Base-by-base conservation (phyloP, 2,888 invertebrate genomes). In the Drosophila meridiana region DNA sequence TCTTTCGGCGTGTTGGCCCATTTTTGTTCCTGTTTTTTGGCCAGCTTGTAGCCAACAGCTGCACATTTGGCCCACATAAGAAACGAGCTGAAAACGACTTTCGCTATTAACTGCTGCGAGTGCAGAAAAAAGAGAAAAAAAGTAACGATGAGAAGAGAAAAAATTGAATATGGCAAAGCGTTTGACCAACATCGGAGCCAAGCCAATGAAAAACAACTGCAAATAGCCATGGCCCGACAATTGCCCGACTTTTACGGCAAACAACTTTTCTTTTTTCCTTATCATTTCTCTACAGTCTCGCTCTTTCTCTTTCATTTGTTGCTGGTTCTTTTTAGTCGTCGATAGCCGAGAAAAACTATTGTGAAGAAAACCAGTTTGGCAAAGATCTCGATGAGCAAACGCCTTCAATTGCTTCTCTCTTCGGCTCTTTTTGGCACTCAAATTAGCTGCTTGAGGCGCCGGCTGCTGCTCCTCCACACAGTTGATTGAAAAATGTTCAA, bases 31-130 rank as follows among this genome's bases (percentile, higher is more conserved):
- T 52, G 32, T 59, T 42, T 65, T 66, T 50, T 26, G 78, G 59
- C 68, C 52, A 52, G 69, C 43, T 56, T 32, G 36, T n/a, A 11
- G 55, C 55, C n/a, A 62, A 60, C 73, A 80, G 84, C 78, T 89
- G 84, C 87, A 89, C 84, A 89, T 74, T 76, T 85, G 89, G 85
- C 88, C 85, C 82, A 89, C 65, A 82, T 75, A 67, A 89, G 76
- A 89, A 87, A 89, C 90, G 61, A 76, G 90, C 85, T 78, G 72
- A 66, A 87, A 85, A 89, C 85, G 75, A 85, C 85, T 85, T 85
- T 85, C 85, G 90, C 85, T 85, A 80, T 75, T 82, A 74, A 69
- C 70, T 73, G 48, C 60, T 43, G 69, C 62, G 34, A 58, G 40
- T 26, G 43, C 36, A 55, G 52, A 53, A 47, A 47, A 11, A 13